A percentile compares a stretch with the other conserved stretches of the same genome.
phyloP scores from a whole-genome alignment of 2,888 invertebrate species.

The Lasius fuliginosus region DNA sequence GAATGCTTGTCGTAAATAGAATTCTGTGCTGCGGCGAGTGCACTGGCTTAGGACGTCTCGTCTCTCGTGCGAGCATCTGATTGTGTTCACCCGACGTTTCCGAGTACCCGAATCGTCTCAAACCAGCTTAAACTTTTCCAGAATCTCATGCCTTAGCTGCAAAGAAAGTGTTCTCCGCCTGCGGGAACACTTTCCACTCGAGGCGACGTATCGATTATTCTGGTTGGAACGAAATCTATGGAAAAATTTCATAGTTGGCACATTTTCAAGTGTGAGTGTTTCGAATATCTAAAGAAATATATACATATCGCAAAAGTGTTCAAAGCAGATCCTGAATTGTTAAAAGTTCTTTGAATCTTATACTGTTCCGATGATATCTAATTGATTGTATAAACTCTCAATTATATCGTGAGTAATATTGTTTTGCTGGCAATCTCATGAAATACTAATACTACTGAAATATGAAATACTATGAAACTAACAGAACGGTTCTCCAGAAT shows the following conservation, averaged over 20 bases:
- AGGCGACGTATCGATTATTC: neutral
- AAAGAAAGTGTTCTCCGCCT: neutral
- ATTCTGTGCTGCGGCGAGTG: constrained; percentile 26
- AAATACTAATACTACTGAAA: neutral
- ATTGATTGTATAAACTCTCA: neutral
- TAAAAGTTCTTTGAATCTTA: neutral
- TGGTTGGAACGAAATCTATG: neutral
- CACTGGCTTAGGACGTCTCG: constrained; percentile 19
- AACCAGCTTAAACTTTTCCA: neutral
- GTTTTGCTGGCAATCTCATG: neutral
- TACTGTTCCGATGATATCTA: neutral
- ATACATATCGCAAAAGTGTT: neutral
- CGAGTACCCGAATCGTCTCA: constrained; percentile 19
- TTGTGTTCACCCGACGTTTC: constrained; percentile 27
- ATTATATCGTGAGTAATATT: neutral
- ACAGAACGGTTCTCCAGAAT: neutral
- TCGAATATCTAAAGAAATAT: neutral
- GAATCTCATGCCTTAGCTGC: constrained; percentile 31
- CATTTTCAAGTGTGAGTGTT: constrained; percentile 26
- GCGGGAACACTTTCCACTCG: constrained; percentile 16
- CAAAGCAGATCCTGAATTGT: neutral
- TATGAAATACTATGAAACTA: too few species aligned
- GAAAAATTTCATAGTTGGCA: neutral
- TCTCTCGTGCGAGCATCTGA: constrained; percentile 9
- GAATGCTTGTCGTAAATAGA: constrained; percentile 39